A percentile compares a stretch with the other conserved stretches of the same genome.
These are phyloP conservation scores for Pseudoatta argentina DNA, from an alignment of 1,140 invertebrate genomes.

Conservation along the genomic window DNA sequence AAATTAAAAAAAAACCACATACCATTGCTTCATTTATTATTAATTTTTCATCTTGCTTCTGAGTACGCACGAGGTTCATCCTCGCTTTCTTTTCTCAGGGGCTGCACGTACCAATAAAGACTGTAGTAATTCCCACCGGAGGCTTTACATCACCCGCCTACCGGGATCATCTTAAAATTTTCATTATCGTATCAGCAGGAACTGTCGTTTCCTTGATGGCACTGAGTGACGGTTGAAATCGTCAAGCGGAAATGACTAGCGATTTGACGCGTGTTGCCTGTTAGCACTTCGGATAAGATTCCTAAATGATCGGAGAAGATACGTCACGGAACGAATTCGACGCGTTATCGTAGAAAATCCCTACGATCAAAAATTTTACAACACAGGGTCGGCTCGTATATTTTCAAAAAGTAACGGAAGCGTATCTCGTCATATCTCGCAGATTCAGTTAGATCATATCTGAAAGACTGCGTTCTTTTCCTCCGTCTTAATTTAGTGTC, in stretches of 20 bases:
- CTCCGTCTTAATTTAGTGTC: neutral
- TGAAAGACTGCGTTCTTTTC: neutral
- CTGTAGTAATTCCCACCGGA: constrained; percentile 9
- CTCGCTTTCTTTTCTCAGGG: neutral
- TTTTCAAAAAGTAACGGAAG: neutral
- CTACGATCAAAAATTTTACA: constrained; percentile 40
- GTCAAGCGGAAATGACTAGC: constrained; percentile 20
- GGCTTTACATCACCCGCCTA: constrained; percentile 29
- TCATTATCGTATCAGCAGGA: constrained; percentile 33
- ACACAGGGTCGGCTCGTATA: neutral
- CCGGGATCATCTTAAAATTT: constrained; percentile 31
- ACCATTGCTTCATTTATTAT: constrained; percentile 37
- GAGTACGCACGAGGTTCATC: neutral
- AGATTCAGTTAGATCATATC: neutral
- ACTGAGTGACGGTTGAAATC: neutral
- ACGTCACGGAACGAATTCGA: constrained; percentile 43
- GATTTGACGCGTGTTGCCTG: constrained; percentile 16
- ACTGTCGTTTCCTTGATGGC: neutral
- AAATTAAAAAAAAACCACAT: constrained; percentile 3
- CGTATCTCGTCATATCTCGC: neutral
- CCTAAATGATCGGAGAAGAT: constrained; percentile 11
- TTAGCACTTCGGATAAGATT: constrained; percentile 24
- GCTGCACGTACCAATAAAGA: constrained; percentile 40
- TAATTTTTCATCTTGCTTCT: constrained; percentile 50
- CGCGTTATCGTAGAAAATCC: constrained; percentile 35